Evolutionary conservation across 2,113 vertebrate genomes (phyloP), one percentile per base, ranked within the genome.

Genomic region (Menura novaehollandiae): DNA sequence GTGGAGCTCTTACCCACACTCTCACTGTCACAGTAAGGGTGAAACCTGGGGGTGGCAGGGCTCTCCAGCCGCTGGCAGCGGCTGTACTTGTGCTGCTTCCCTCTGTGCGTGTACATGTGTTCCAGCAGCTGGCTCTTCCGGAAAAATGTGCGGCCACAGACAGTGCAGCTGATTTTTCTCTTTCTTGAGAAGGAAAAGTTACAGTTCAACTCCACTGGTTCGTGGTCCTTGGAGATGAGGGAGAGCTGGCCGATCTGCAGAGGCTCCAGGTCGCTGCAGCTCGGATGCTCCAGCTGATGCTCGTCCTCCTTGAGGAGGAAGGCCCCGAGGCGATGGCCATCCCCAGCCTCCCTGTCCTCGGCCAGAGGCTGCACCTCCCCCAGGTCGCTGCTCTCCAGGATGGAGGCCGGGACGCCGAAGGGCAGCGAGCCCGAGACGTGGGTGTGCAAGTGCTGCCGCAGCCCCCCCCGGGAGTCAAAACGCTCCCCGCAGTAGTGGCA

Each of bases 401-500:
- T 98, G 81, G 98, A 98, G 62, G 98, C 97, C 0, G 98, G 98
- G 16, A 98, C 98, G 2, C 98, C 97, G 2, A 98, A 98, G 0
- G 98, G 98, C 78, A 98, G 97, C 0, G 98, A 98, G 67, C 98
- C 98, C 2, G 98, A 98, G 16, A 99, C 98, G 2, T 99, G 99
- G 47, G 98, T 99, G 94, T 99, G 98, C 66, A 99, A 94, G 96
- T 99, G 99, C 81, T 99, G 98, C 39, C 99, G 98, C 58, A 99
- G 97, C 46, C 97, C 98, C 11, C 97, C 97, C 1, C 98, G 98
- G 8, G 99, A 99, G 41, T 98, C 98, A 22, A 99, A 99, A 75
- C 98, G 98, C 78, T 99, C 99, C 15, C 99, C 99, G 7, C 99
- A 99, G 91, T 99, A 99, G 67, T 99, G 99, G 76, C 99, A 99